Percentiles rank a stretch among this genome's conserved stretches.
Conservation (phyloP, 2,888 invertebrate species). For the Hemaris fuciformis region DNA sequence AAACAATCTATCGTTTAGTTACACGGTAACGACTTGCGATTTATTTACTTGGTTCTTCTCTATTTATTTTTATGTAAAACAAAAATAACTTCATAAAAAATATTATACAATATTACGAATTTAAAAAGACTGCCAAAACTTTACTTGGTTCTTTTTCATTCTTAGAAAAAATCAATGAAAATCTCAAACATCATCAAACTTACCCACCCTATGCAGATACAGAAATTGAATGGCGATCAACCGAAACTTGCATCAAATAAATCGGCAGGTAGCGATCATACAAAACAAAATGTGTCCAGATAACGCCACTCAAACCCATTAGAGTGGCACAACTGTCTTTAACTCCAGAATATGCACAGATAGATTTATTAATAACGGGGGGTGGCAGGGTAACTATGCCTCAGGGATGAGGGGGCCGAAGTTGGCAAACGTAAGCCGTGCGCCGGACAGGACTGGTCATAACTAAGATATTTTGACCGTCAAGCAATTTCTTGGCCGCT, state of each 20-base stretch:
- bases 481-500: constrained; percentile 76
- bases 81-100: background rate
- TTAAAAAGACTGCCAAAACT: too few relatives aligned
- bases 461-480: constrained; percentile 82
- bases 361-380: constrained; percentile 78
- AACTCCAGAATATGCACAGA: constrained; percentile 72
- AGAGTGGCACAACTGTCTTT: constrained; percentile 65
- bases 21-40: too few relatives aligned
- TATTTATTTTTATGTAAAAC: too few relatives aligned
- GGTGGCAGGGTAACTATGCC: constrained; percentile 57
- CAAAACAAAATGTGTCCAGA: constrained; percentile 22
- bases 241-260: constrained; percentile 13
- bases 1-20: too few relatives aligned
- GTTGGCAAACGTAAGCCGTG: constrained; percentile 78
- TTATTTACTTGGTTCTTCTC: too few relatives aligned
- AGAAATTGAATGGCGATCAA: background rate
- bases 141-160: too few relatives aligned
- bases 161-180: too few relatives aligned
- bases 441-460: constrained; percentile 79
- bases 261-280: background rate
- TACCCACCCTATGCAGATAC: background rate
- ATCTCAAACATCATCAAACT: background rate
- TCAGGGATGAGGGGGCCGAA: constrained; percentile 59
- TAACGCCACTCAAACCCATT: constrained; percentile 45
- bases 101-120: too few relatives aligned